These are phyloP conservation scores for Acropternis orthonyx DNA, from an alignment of 2,797 vertebrate genomes.

Conservation along the genomic window DNA sequence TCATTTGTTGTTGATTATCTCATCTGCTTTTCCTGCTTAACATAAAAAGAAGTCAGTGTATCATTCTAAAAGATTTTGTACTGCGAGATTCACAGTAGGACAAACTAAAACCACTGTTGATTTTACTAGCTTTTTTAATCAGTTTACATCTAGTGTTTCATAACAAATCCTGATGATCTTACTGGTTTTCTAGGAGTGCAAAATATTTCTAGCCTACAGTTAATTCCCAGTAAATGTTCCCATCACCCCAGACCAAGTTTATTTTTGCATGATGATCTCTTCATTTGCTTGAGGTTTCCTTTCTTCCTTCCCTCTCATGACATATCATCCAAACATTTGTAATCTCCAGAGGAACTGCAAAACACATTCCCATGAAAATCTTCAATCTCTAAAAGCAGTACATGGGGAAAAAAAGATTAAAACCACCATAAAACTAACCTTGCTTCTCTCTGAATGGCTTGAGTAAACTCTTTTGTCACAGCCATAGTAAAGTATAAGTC, in stretches of 20 bases:
- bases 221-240: neutral
- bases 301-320: neutral
- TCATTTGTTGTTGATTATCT: neutral
- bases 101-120: neutral
- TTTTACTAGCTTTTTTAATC: neutral
- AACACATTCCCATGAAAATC: conserved; percentile 33
- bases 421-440: neutral
- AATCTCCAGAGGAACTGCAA: conserved; percentile 1
- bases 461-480: neutral
- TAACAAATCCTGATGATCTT: neutral
- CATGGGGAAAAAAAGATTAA: neutral
- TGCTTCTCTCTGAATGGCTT: neutral
- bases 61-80: neutral
- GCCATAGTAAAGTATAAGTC: neutral
- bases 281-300: conserved; percentile 30
- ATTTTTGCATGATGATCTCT: conserved; percentile 5
- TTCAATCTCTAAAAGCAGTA: neutral
- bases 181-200: neutral
- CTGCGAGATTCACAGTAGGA: neutral
- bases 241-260: neutral
- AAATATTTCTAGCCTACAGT: neutral
- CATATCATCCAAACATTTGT: conserved; percentile 12
- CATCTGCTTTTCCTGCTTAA: neutral
- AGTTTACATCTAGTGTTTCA: neutral
- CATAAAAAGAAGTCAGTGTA: neutral